Percentiles rank a stretch among this genome's conserved stretches.
Evolutionary conservation across 2,888 invertebrate genomes (phyloP).

Genomic region (Tenthredo livida): DNA sequence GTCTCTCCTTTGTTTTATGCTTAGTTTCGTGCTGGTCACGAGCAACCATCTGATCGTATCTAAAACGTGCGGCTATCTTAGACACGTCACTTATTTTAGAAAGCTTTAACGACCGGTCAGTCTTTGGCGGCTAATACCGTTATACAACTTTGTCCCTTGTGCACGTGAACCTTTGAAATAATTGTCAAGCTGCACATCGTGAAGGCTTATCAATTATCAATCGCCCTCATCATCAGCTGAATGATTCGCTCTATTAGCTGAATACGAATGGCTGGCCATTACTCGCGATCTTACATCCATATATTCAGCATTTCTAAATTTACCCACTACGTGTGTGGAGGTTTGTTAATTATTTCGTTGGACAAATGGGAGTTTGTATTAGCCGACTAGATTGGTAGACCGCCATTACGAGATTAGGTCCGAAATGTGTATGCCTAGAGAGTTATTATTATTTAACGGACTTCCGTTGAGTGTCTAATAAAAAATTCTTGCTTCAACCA

Average conservation of each 20-base stretch:
- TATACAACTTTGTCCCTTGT: neutral
- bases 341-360: conserved; percentile 34
- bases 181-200: neutral
- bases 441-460: conserved; percentile 46
- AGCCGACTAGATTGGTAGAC: conserved; percentile 21
- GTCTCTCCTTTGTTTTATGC: neutral
- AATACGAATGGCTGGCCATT: neutral
- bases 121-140: neutral
- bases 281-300: neutral
- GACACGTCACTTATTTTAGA: neutral
- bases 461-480: neutral
- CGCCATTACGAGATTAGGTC: conserved; percentile 42
- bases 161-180: neutral
- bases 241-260: neutral
- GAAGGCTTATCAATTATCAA: neutral
- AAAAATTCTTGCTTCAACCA: conserved; percentile 18
- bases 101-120: neutral
- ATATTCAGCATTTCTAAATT: neutral
- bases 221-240: neutral
- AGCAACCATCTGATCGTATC: conserved; percentile 8
- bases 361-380: conserved; percentile 30
- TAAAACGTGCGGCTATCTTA: conserved; percentile 15
- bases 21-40: conserved; percentile 25
- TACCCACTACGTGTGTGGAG: neutral
- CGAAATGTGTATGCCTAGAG: conserved; percentile 8